Percentiles rank a stretch among this genome's conserved stretches.
phyloP scores from a whole-genome alignment of 2,888 invertebrate species.

The Nycteola revayana region DNA sequence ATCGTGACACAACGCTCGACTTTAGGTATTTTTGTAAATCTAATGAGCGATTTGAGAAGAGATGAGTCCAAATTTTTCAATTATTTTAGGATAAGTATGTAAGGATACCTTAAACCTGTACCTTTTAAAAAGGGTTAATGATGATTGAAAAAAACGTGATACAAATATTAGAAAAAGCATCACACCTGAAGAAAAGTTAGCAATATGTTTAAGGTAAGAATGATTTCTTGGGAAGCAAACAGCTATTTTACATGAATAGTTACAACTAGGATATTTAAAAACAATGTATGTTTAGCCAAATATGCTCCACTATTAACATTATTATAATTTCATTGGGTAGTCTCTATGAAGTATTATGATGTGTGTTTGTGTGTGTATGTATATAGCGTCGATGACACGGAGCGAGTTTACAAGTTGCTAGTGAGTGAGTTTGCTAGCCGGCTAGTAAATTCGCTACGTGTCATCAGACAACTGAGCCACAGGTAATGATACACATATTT shows the following conservation, averaged over 20 bases:
- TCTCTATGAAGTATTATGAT: no score
- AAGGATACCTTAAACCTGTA: no score
- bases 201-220: constrained; percentile 1
- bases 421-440: no score
- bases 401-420: no score
- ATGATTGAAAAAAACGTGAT: constrained; percentile 4
- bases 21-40: constrained; percentile 16
- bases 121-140: constrained; percentile 6
- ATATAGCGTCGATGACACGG: neutral
- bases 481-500: constrained; percentile 5
- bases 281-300: neutral
- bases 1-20: constrained; percentile 13
- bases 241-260: neutral
- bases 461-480: no score
- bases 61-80: constrained; percentile 6
- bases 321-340: no score
- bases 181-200: constrained; percentile 1
- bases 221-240: neutral
- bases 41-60: constrained; percentile 12
- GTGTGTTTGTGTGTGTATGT: neutral
- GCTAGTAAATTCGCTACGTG: constrained; percentile 2
- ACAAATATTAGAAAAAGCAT: constrained; percentile 7
- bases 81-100: constrained; percentile 5
- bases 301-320: no score
- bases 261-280: neutral